Evolutionary conservation across 2,888 invertebrate genomes (phyloP).

Genomic region (Bombyx huttoni): DNA sequence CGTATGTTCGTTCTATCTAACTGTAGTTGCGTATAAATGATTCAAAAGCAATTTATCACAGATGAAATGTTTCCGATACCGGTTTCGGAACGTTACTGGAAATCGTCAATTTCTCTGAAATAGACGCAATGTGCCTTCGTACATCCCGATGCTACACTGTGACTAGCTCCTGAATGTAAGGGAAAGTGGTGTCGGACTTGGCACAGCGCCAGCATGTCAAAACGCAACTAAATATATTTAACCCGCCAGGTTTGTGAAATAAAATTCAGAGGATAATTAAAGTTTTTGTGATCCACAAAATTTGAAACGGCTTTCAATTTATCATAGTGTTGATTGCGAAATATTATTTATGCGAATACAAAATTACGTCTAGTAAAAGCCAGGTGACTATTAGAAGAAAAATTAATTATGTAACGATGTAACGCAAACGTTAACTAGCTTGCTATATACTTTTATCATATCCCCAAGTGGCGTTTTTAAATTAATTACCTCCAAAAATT

Average conservation of each 20-base stretch:
- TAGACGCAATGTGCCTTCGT: constrained; percentile 51
- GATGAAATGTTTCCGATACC: constrained; percentile 57
- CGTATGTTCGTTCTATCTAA: neutral
- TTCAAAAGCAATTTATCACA: constrained; percentile 39
- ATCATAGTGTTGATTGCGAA: neutral
- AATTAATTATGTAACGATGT: neutral
- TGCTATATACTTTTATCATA: neutral
- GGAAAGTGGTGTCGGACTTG: constrained; percentile 47
- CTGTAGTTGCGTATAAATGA: neutral
- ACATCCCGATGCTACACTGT: constrained; percentile 30
- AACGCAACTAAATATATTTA: constrained; percentile 50
- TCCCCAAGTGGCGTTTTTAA: constrained; percentile 4
- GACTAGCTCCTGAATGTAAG: constrained; percentile 35
- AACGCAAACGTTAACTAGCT: neutral
- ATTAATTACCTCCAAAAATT: constrained; percentile 32
- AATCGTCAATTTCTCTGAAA: constrained; percentile 58
- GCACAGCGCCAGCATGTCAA: constrained; percentile 48
- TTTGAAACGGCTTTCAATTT: constrained; percentile 26
- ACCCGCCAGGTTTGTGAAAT: constrained; percentile 50
- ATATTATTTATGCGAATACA: neutral
- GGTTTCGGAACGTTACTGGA: constrained; percentile 42
- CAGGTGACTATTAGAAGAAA: too few relatives aligned
- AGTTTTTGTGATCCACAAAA: constrained; percentile 54
- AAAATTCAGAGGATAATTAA: constrained; percentile 55
- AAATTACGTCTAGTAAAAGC: neutral